Percentiles rank a stretch among this genome's conserved stretches.
Conservation (phyloP, 2,113 vertebrate genomes). For the Bos indicus region DNA sequence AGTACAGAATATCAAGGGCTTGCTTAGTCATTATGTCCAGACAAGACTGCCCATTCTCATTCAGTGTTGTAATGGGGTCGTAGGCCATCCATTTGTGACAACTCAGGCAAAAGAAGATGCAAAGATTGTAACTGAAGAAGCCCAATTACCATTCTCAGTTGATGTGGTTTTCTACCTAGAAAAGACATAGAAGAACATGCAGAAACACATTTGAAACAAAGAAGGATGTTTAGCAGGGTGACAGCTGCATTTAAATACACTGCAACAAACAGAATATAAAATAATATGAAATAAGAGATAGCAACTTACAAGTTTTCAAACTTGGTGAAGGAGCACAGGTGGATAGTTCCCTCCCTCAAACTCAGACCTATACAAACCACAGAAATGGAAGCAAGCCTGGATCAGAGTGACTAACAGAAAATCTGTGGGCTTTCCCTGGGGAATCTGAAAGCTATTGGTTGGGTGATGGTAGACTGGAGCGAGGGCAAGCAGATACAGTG, state of each 20-base stretch:
- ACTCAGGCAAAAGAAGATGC: background rate
- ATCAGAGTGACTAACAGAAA: background rate
- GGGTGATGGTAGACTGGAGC: background rate
- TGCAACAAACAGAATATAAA: background rate
- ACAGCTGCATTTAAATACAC: background rate
- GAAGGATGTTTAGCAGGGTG: background rate
- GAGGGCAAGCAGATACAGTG: background rate
- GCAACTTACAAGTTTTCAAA: background rate
- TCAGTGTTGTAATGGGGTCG: background rate
- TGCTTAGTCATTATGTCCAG: background rate
- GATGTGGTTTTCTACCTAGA: background rate
- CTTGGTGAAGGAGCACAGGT: background rate
- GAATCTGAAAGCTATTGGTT: background rate
- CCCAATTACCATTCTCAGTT: background rate
- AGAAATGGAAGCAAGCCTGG: background rate
- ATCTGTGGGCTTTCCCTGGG: background rate
- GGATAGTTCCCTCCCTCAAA: background rate
- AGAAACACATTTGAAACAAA: background rate
- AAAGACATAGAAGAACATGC: background rate
- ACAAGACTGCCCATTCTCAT: background rate
- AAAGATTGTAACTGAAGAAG: background rate
- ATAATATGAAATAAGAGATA: background rate
- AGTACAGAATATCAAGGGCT: background rate
- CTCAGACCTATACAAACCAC: background rate
- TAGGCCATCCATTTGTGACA: background rate